Evolutionary conservation across 2,797 vertebrate genomes (phyloP).

Genomic region (Potorous gilbertii): DNA sequence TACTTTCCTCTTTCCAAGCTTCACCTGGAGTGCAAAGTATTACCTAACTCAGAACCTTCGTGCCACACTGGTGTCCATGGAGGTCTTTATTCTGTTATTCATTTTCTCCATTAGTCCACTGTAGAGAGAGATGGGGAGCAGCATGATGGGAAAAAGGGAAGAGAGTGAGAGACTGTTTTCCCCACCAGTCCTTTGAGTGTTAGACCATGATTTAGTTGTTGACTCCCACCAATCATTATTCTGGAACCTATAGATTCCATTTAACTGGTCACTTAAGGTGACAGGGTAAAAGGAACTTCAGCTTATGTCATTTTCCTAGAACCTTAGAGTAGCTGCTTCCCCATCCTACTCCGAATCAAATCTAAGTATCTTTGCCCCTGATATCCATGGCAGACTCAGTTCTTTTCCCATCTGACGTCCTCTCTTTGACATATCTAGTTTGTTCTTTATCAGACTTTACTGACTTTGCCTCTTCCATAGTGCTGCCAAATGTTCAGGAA

Average conservation of each 20-base stretch:
- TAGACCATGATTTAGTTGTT: neutral
- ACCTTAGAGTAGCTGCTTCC: neutral
- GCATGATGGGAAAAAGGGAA: neutral
- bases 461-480: neutral
- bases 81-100: neutral
- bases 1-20: neutral
- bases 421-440: neutral
- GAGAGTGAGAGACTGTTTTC: neutral
- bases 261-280: rapidly evolving
- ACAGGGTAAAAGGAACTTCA: neutral
- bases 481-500: neutral
- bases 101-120: neutral
- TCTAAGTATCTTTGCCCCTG: neutral
- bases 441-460: neutral
- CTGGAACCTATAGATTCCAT: neutral
- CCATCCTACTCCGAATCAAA: neutral
- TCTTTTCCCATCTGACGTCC: neutral
- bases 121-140: neutral
- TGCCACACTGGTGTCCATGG: neutral
- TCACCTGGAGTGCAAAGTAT: neutral
- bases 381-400: neutral
- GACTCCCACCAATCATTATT: neutral
- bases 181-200: neutral
- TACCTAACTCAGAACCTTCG: neutral
- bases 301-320: neutral